Evolutionary conservation across 1,140 invertebrate species (phyloP), one percentile per base, ranked within the genome.

Genomic region (Macrocentrus cingulum): DNA sequence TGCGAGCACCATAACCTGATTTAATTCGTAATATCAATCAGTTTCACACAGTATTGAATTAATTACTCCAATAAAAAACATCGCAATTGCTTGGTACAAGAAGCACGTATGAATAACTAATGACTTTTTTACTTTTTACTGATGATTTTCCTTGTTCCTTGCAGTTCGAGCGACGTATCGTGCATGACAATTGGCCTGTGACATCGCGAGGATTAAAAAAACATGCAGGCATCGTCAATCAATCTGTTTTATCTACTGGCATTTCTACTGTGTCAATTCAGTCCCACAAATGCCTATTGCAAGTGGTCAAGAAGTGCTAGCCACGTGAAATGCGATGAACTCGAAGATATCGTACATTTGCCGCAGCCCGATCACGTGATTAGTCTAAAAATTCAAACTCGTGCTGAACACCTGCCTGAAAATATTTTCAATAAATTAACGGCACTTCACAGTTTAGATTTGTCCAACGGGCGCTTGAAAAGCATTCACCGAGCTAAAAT

Each of bases 401-500:
- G 5, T n/a, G 15, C 39, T 56, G 1, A 57, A 64, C 1, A 23
- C 59, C 49, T 80, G 2, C 16, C 49, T 0, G 39, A 58, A 0
- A 61, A 48, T 1, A 41, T 59, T 4, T 72, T 80, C 20, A 15
- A 13, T 2, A 71, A 71, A 7, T 53, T 79, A 9, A 62, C 58
- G 1, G 70, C 48, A 29, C 56, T 80, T 0, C 68, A 54, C 8
- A 63, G 74, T 29, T 49, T 80, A 11, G 72, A 79, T 20, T 46
- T 80, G 1, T 77, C 76, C 0, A 52, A 58, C 5, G 70, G 74
- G 6, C 18, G 45, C 11, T 52, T 80, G 1, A 61, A 66, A 7
- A 55, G 34, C 9, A 71, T 80, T 41, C 56, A 74, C 6, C 54
- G 68, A 2, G 66, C 60, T 6, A 62, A 49, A 15, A 77, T 80